phyloP scores from a whole-genome alignment of 2,113 vertebrate species.

The Gallinago undulata region DNA sequence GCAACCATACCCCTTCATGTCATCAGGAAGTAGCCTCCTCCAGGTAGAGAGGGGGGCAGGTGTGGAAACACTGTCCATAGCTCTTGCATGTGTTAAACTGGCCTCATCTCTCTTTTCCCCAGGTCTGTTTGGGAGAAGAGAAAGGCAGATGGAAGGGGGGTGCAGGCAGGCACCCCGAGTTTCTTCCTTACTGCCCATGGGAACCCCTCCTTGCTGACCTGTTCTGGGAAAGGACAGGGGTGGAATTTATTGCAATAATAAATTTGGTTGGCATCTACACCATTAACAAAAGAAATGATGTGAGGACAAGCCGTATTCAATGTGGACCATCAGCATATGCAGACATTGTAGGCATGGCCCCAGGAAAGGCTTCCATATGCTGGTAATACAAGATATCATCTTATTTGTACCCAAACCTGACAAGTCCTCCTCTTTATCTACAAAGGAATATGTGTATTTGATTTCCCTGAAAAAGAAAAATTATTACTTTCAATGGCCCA shows the following conservation, averaged over 20 bases:
- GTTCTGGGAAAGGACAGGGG: neutral
- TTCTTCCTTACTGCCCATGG: neutral
- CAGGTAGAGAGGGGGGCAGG: neutral
- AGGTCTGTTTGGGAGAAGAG: neutral
- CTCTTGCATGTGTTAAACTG: neutral
- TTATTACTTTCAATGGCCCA: neutral
- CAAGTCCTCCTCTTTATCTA: neutral
- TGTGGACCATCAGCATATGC: fast-evolving
- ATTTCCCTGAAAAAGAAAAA: neutral
- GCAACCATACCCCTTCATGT: neutral
- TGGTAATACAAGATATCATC: neutral
- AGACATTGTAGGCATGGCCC: neutral
- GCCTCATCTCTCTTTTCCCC: neutral
- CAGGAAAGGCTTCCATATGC: neutral
- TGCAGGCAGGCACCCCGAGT: neutral
- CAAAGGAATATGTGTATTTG: neutral
- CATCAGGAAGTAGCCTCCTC: neutral
- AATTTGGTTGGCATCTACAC: neutral
- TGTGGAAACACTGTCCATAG: neutral
- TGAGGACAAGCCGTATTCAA: neutral
- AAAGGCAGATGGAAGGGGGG: neutral
- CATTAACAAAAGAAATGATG: neutral
- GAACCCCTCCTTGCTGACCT: neutral
- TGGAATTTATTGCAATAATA: neutral
- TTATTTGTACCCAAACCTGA: neutral